Evolutionary conservation across 1,140 invertebrate species (phyloP).

Genomic region (Liolophura sinensis): DNA sequence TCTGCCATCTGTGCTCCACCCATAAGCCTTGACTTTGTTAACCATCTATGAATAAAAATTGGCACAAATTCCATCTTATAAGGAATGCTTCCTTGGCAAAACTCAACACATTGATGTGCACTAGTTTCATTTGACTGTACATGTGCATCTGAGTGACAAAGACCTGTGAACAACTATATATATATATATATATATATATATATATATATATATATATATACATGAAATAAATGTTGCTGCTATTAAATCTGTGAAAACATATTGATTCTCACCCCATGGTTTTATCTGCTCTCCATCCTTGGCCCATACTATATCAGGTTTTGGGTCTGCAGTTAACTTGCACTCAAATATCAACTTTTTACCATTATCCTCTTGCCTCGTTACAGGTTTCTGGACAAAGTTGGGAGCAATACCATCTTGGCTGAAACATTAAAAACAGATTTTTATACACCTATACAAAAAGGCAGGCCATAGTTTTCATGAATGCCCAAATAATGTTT

Average conservation of each 20-base stretch:
- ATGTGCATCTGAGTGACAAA: no score
- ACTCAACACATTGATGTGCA: no score
- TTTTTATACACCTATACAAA: no score
- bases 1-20: no score
- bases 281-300: slow-evolving; percentile 42
- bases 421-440: slow-evolving; percentile 26
- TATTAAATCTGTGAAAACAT: not conserved
- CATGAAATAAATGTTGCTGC: not conserved
- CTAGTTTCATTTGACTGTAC: no score
- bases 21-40: no score
- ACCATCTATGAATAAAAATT: no score
- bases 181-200: slow-evolving; percentile 5
- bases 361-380: slow-evolving; percentile 95
- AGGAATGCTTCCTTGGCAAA: no score
- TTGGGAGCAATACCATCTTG: slow-evolving; percentile 92
- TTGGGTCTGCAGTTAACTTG: slow-evolving; percentile 90
- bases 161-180: no score
- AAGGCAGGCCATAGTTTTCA: no score
- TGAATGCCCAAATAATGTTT: no score
- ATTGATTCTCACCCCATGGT: slow-evolving; percentile 39
- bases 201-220: slow-evolving; percentile 8
- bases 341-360: slow-evolving; percentile 95
- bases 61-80: no score
- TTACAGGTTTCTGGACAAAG: slow-evolving; percentile 95
- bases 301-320: slow-evolving; percentile 89